Evolutionary conservation across 2,888 invertebrate genomes (phyloP).

Genomic region (Eristalis pertinax): DNA sequence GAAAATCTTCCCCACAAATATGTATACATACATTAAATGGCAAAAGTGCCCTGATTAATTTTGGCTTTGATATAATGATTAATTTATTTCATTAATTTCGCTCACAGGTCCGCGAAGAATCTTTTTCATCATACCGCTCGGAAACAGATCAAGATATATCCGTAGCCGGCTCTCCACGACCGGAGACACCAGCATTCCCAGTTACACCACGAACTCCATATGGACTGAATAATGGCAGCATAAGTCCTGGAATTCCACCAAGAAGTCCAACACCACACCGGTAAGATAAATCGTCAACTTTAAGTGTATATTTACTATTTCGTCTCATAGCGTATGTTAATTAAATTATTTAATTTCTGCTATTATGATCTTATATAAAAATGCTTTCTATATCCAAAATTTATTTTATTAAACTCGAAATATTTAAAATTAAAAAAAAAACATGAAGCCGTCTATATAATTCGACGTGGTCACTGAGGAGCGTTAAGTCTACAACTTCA

Average conservation of each 20-base stretch:
- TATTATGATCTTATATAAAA: not conserved
- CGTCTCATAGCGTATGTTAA: conserved; percentile 61
- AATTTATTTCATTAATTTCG: not conserved
- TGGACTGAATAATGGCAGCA: conserved; percentile 85
- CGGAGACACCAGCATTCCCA: conserved; percentile 96
- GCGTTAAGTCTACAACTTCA: conserved; percentile 74
- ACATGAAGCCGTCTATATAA: conserved; percentile 73
- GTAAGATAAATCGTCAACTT: conserved; percentile 24
- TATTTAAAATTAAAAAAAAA: conserved; percentile 15
- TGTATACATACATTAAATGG: not conserved
- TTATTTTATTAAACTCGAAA: conserved; percentile 19
- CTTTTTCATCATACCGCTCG: conserved; percentile 87
- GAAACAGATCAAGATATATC: conserved; percentile 84
- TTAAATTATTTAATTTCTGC: conserved; percentile 55
- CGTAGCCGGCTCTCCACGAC: conserved; percentile 84
- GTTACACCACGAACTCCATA: conserved; percentile 94
- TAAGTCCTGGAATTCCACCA: conserved; percentile 88
- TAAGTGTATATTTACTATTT: conserved; percentile 79
- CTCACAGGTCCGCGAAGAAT: conserved; percentile 84
- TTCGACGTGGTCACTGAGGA: conserved; percentile 76
- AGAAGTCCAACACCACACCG: conserved; percentile 90
- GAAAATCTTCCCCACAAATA: conserved; percentile 17
- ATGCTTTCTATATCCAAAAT: conserved; percentile 47
- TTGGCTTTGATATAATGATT: not conserved
- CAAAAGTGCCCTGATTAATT: conserved; percentile 5